These are phyloP conservation scores for Eremobia ochroleuca DNA, from an alignment of 2,888 invertebrate genomes.

Conservation along the genomic window DNA sequence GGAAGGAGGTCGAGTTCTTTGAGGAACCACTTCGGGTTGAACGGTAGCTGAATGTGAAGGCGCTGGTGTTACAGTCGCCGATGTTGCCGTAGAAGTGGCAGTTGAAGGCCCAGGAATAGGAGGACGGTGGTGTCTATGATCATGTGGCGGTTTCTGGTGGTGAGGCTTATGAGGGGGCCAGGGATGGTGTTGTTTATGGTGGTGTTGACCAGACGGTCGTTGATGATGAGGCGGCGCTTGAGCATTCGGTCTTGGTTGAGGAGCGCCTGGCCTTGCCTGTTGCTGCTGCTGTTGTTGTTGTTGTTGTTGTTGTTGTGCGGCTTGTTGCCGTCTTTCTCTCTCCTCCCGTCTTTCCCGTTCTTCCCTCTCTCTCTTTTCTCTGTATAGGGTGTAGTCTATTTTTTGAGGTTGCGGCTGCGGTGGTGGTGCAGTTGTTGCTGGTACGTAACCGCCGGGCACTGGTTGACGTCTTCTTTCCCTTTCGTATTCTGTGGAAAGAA, in stretches of 20 bases:
- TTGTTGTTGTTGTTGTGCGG: conserved; percentile 64
- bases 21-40: conserved; percentile 72
- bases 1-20: conserved; percentile 90
- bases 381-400: conserved; percentile 91
- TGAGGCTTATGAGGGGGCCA: conserved; percentile 84
- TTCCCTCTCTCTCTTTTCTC: conserved; percentile 92
- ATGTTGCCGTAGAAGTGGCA: conserved; percentile 67
- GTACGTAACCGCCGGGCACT: conserved; percentile 86
- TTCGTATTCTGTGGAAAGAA: conserved; percentile 82
- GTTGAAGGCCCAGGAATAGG: conserved; percentile 74
- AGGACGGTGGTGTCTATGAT: conserved; percentile 83
- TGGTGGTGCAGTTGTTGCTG: conserved; percentile 79
- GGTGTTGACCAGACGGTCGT: conserved; percentile 70
- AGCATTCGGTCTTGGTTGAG: conserved; percentile 73
- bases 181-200: conserved; percentile 80
- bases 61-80: conserved; percentile 62
- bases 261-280: conserved; percentile 66
- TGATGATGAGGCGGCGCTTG: conserved; percentile 73
- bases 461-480: conserved; percentile 86
- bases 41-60: conserved; percentile 55
- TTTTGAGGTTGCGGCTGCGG: conserved; percentile 87
- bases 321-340: conserved; percentile 79
- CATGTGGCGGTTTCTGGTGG: conserved; percentile 82
- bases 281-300: conserved; percentile 41
- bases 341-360: conserved; percentile 88